Conservation (phyloP, 2,888 invertebrate genomes). For the Cyaniris semiargus region DNA sequence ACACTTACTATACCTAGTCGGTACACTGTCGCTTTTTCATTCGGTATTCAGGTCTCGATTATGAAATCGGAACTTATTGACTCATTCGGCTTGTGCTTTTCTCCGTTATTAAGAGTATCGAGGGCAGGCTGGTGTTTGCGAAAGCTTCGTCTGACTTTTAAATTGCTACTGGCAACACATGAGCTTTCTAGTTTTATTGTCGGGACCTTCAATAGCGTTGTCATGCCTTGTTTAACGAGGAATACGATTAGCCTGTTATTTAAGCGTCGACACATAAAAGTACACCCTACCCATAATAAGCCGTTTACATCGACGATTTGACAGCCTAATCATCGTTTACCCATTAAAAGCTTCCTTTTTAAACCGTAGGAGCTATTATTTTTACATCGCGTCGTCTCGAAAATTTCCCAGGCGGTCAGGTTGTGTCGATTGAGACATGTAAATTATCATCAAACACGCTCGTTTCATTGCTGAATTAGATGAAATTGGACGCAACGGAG, state of each 20-base stretch:
- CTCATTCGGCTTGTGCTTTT: slow-evolving; percentile 57
- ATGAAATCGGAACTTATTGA: slow-evolving; percentile 71
- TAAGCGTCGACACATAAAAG: not conserved
- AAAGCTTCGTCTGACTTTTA: slow-evolving; percentile 10
- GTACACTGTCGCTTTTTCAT: slow-evolving; percentile 65
- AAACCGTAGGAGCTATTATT: not conserved
- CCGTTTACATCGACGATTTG: not conserved
- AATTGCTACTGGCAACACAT: not conserved
- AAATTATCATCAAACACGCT: not conserved
- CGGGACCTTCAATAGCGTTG: not conserved
- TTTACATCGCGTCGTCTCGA: not conserved
- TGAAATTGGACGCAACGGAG: not conserved
- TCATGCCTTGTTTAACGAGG: not conserved
- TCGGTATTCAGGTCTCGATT: slow-evolving; percentile 72
- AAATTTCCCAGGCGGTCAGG: slow-evolving; percentile 6
- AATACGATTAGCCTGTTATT: slow-evolving; percentile 5
- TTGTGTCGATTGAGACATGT: not conserved
- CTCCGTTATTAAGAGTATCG: slow-evolving; percentile 36
- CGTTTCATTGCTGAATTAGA: not conserved
- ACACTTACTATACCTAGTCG: slow-evolving; percentile 62
- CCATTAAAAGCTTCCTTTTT: not conserved
- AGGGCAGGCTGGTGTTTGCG: slow-evolving; percentile 34
- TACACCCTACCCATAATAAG: slow-evolving; percentile 9
- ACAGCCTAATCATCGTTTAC: not conserved
- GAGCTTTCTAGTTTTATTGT: not conserved